Evolutionary conservation across 2,797 vertebrate species (phyloP).

Genomic region (Aphelocoma californica): DNA sequence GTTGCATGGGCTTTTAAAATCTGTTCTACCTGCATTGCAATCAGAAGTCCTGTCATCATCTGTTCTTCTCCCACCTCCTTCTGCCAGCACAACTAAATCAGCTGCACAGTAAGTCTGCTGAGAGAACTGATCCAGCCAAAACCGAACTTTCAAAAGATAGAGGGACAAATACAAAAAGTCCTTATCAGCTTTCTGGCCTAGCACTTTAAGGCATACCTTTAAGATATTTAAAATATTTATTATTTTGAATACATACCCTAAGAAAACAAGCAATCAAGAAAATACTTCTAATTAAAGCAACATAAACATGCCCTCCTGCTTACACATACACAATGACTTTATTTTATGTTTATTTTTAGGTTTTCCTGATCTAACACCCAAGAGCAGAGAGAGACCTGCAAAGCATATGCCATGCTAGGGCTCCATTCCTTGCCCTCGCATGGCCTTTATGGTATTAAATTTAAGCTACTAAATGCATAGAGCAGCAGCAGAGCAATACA

Average conservation of each 20-base stretch:
- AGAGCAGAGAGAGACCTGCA: not conserved
- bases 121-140: not conserved
- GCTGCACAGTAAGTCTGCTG: not conserved
- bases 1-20: not conserved
- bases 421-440: not conserved
- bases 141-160: not conserved
- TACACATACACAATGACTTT: not conserved
- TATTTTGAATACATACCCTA: not conserved
- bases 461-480: not conserved
- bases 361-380: constrained; percentile 8
- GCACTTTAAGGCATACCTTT: not conserved
- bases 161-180: not conserved
- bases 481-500: not conserved
- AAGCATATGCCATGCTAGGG: not conserved
- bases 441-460: not conserved
- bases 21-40: not conserved
- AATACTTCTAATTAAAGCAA: constrained; percentile 25
- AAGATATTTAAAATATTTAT: not conserved
- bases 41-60: not conserved
- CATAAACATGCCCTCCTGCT: not conserved
- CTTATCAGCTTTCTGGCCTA: not conserved
- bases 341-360: not conserved
- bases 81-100: not conserved
- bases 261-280: constrained; percentile 17
- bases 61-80: not conserved